Evolutionary conservation across 2,888 invertebrate genomes (phyloP), one percentile per base, ranked within the genome.

Genomic region (Chironomus riparius): DNA sequence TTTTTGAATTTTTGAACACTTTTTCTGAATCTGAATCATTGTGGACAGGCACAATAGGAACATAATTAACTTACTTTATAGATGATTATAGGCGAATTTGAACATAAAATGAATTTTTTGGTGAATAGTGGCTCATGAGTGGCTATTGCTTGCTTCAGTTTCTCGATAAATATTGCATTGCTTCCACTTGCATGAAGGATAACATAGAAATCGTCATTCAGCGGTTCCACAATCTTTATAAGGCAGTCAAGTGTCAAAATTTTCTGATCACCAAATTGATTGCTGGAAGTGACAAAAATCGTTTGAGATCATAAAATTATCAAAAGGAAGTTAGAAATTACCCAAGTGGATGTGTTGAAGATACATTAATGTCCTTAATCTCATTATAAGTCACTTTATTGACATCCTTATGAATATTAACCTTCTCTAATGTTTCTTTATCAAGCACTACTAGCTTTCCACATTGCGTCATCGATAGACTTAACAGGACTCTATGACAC

Each of bases 341-440:
- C 83, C 84, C 82, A 78, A 84, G 79, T 13, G 84, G 84, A 81
- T 84, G 84, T 65, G 82, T 81, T 77, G 82, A 82, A 4, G 83
- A 81, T 74, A 84, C 81, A 78, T 83, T 83, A 2, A 84, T 79
- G 78, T 83, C 82, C 77, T 82, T 81, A 22, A 84, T 79, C 21
- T 81, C 81, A 56, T 80, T 80, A 48, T 83, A 78, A 6, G 81
- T 80, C 47, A 82, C 79, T 47, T 80, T 79, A 0, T 80, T 79
- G 38, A 82, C 80, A 76, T 79, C 80, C 3, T 80, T 80, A n/a
- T 78, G 78, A 7, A 82, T 79, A 4, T 82, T 81, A 5, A 82
- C 83, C 28, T 82, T 82, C 77, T 83, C 81, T 62, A 83, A 77
- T 4, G 82, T 83, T 48, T 80, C 77, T 18, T 82, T 82, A 77